Base-by-base conservation (phyloP, 2,113 vertebrate species). In the Podocnemis expansa region DNA sequence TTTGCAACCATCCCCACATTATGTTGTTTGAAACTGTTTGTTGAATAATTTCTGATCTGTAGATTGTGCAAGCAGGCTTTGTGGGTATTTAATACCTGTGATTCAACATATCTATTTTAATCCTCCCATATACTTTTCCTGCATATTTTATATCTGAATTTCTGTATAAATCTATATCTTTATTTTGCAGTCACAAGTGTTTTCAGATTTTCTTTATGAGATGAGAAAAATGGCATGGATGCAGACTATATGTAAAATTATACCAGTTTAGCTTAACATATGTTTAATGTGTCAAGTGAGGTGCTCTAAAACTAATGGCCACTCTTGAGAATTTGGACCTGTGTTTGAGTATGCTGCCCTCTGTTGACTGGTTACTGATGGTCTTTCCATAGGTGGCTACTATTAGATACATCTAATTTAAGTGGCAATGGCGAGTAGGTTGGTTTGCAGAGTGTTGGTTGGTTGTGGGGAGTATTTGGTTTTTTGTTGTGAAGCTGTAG, bases 81-180 rank as follows among this genome's bases (percentile, higher is more conserved):
- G 9, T 3, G 27, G 4, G 1, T 6, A 7, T 13, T 85, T 0
- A 6, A 8, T 1, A 67, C 3, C 16, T 49, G 34, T 9, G 43
- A 9, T 1, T 56, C 49, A 1, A 52, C 0, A 0, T 2, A 0
- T 1, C 4, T 8, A 10, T 49, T 49, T 21, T 6, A 8, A 67
- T 56, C 4, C 47, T 19, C n/a, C 27, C 49, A 41, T 13, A 8
- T 10, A 0, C 34, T 19, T 34, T 34, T 25, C 45, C 29, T 9
- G 67, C 41, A 73, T 73, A 51, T 51, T 51, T 51, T 51, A 51
- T 51, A 73, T 73, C 19, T 73, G 22, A n/a, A 67, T 67, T 29
- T 67, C 60, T n/a, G 4, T 67, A 34, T 67, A 21, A 24, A 11
- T 24, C 4, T 41, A 34, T 63, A 63, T 63, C 29, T 34, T 31